Percentiles rank a stretch among this genome's conserved stretches.
These are phyloP conservation scores for Collichthys lucidus DNA, from an alignment of 2,113 vertebrate genomes.

Conservation along the genomic window DNA sequence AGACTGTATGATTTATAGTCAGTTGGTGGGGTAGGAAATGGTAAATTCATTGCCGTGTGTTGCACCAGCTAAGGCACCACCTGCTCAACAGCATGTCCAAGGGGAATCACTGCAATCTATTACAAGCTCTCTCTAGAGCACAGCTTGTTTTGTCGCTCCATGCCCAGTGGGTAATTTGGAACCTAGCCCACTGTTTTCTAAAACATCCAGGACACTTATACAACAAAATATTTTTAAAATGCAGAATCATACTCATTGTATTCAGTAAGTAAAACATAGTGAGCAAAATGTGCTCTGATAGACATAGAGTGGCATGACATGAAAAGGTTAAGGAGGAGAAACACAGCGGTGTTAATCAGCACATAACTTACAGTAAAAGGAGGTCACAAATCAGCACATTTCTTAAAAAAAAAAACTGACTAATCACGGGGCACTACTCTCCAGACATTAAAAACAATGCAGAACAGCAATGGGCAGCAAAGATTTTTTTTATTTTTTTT, in stretches of 20 bases:
- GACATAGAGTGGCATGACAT: neutral
- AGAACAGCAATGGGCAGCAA: neutral
- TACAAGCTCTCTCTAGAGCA: slow-evolving; percentile 83
- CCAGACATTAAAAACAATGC: neutral
- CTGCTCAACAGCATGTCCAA: slow-evolving; percentile 83
- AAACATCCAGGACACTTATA: slow-evolving; percentile 69
- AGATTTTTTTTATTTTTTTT: neutral
- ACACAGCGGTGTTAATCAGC: neutral
- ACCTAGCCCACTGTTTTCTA: slow-evolving; percentile 74
- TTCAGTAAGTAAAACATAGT: slow-evolving; percentile 26
- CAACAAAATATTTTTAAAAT: slow-evolving; percentile 61
- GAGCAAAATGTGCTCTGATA: neutral
- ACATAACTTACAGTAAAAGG: neutral
- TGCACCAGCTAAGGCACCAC: slow-evolving; percentile 81
- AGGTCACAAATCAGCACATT: neutral
- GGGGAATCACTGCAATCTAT: slow-evolving; percentile 83
- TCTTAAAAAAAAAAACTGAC: neutral
- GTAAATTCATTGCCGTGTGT: slow-evolving; percentile 80
- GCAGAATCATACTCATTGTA: slow-evolving; percentile 9
- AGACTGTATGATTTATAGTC: slow-evolving; percentile 79
- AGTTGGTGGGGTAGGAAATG: slow-evolving; percentile 78
- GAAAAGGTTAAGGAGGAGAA: neutral
- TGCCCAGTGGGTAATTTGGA: slow-evolving; percentile 82
- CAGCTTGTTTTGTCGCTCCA: slow-evolving; percentile 79
- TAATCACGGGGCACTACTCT: neutral